Percentiles rank a stretch among this genome's conserved stretches.
Conservation (phyloP, 2,888 invertebrate genomes). For the Tineola bisselliella region DNA sequence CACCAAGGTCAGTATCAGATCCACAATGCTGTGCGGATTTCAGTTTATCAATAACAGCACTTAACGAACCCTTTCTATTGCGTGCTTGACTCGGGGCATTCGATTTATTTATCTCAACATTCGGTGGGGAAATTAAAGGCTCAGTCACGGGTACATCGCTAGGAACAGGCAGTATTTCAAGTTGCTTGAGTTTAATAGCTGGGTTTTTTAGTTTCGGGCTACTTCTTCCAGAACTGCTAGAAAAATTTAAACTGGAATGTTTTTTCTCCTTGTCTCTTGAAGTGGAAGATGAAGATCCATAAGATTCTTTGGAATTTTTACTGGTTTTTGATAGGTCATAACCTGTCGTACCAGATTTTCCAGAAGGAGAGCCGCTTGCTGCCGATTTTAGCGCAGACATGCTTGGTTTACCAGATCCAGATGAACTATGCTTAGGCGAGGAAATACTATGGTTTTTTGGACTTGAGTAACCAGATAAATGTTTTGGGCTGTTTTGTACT, state of each 20-base stretch:
- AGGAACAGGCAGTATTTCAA: constrained; percentile 69
- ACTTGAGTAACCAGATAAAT: constrained; percentile 75
- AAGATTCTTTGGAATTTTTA: constrained; percentile 62
- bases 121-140: constrained; percentile 58
- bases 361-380: constrained; percentile 73
- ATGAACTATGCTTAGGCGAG: constrained; percentile 81
- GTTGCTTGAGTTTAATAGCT: constrained; percentile 72
- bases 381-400: constrained; percentile 89
- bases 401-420: constrained; percentile 85
- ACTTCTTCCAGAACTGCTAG: constrained; percentile 62
- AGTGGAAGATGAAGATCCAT: constrained; percentile 40
- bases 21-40: constrained; percentile 78
- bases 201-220: constrained; percentile 76
- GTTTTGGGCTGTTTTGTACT: constrained; percentile 80
- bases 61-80: constrained; percentile 79
- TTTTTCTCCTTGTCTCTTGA: constrained; percentile 68
- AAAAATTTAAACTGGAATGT: constrained; percentile 59
- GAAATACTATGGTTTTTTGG: constrained; percentile 82
- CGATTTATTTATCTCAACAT: constrained; percentile 69
- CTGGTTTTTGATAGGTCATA: constrained; percentile 62
- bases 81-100: constrained; percentile 70
- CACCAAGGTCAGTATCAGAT: constrained; percentile 58
- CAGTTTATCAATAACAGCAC: constrained; percentile 87
- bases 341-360: constrained; percentile 65
- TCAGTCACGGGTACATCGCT: constrained; percentile 56